These are phyloP conservation scores for Umimayanthus chanpuru DNA, from an alignment of 92 coral and sea anemone species.

Conservation along the genomic window DNA sequence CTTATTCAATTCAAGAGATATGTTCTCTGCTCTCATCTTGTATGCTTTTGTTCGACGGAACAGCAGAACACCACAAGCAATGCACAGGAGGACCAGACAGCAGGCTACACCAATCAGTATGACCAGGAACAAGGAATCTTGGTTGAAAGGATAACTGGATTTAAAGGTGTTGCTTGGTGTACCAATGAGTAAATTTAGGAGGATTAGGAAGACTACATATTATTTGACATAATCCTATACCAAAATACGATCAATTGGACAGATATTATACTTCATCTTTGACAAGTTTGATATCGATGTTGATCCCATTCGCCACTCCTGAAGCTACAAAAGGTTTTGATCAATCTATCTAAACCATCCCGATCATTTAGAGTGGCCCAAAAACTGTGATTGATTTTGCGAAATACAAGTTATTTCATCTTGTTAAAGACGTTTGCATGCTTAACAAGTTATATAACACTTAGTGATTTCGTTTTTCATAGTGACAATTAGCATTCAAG, in stretches of 20 bases:
- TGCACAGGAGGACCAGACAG: constrained; percentile 11
- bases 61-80: neutral
- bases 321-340: neutral
- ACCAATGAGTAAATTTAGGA: neutral
- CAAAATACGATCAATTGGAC: no score
- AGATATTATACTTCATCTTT: neutral
- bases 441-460: no score
- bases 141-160: neutral
- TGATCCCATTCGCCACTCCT: no score
- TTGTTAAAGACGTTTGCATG: no score
- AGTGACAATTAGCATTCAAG: no score
- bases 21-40: neutral
- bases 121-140: neutral
- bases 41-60: neutral
- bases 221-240: neutral
- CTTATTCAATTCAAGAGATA: neutral
- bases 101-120: constrained; percentile 2
- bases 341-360: no score
- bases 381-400: no score
- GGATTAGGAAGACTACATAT: no score
- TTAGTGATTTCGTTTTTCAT: no score
- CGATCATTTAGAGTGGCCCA: no score
- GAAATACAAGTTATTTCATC: no score
- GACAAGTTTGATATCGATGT: neutral
- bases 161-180: neutral